Conservation (phyloP, 1,140 invertebrate genomes). For the Anadara kagoshimensis region DNA sequence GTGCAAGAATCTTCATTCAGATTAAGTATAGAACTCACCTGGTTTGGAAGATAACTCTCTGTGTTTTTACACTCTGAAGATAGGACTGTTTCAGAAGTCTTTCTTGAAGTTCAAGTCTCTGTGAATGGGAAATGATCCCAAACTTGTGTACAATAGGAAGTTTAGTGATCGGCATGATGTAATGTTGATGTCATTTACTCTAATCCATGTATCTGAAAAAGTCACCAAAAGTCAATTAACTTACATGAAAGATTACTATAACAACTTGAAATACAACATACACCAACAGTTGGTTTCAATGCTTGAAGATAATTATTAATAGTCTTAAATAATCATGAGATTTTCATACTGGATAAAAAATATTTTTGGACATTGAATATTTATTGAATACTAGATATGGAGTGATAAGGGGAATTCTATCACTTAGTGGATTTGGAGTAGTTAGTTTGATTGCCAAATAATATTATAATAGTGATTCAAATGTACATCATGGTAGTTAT, state of each 20-base stretch:
- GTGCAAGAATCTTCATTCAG: no score
- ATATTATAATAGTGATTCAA: no score
- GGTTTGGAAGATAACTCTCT: conserved; percentile 50
- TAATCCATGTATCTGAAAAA: not conserved
- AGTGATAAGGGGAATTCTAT: no score
- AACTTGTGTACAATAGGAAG: conserved; percentile 73
- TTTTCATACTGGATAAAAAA: not conserved
- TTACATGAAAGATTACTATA: not conserved
- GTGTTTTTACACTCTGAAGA: conserved; percentile 53
- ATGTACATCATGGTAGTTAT: no score
- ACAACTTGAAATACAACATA: not conserved
- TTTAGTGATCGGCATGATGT: conserved; percentile 71
- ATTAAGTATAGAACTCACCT: no score
- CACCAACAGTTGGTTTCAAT: not conserved
- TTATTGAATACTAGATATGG: no score
- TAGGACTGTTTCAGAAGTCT: conserved; percentile 69
- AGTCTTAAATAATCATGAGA: not conserved
- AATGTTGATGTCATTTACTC: not conserved
- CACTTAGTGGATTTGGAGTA: no score
- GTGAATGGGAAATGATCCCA: conserved; percentile 74
- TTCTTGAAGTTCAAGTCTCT: conserved; percentile 71
- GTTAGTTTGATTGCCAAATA: no score
- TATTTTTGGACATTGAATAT: no score
- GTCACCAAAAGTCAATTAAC: not conserved
- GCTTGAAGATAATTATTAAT: not conserved